Evolutionary conservation across 2,888 invertebrate genomes (phyloP).

Genomic region (Latheticus oryzae): DNA sequence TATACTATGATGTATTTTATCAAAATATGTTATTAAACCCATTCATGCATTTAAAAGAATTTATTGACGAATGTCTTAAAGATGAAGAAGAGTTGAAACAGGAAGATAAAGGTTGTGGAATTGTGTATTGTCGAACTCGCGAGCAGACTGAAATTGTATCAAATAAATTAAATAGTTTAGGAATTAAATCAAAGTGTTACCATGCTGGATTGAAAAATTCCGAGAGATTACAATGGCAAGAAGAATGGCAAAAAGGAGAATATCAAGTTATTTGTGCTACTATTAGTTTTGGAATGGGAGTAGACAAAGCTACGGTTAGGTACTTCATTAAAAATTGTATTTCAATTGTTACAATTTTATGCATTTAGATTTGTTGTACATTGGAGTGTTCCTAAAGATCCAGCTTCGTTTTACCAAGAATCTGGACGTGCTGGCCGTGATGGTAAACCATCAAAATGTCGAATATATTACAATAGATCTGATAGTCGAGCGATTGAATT

Average conservation of each 20-base stretch:
- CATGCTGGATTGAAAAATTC: slow-evolving; percentile 86
- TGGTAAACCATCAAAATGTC: slow-evolving; percentile 87
- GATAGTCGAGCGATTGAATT: slow-evolving; percentile 88
- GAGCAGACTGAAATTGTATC: slow-evolving; percentile 91
- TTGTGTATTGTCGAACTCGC: slow-evolving; percentile 94
- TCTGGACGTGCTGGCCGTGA: slow-evolving; percentile 97
- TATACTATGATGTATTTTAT: slow-evolving; percentile 94
- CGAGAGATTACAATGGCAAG: slow-evolving; percentile 84
- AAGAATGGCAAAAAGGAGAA: slow-evolving; percentile 91
- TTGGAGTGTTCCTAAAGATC: slow-evolving; percentile 95
- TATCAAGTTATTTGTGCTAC: slow-evolving; percentile 95
- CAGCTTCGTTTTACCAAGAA: slow-evolving; percentile 97
- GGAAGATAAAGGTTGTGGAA: slow-evolving; percentile 57
- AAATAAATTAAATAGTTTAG: slow-evolving; percentile 77
- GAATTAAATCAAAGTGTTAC: slow-evolving; percentile 84
- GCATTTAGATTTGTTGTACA: slow-evolving; percentile 95
- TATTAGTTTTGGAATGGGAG: slow-evolving; percentile 99
- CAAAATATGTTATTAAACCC: slow-evolving; percentile 87
- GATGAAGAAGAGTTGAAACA: slow-evolving; percentile 65
- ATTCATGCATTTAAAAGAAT: slow-evolving; percentile 81
- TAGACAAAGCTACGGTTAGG: slow-evolving; percentile 94
- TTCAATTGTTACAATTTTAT: too few relatives aligned
- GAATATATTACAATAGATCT: slow-evolving; percentile 88
- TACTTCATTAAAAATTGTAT: too few relatives aligned
- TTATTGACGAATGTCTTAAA: slow-evolving; percentile 76